Percentiles rank a stretch among this genome's conserved stretches.
These are phyloP conservation scores for Mormoops blainvillei DNA, from an alignment of 2,113 vertebrate species.

Conservation along the genomic window DNA sequence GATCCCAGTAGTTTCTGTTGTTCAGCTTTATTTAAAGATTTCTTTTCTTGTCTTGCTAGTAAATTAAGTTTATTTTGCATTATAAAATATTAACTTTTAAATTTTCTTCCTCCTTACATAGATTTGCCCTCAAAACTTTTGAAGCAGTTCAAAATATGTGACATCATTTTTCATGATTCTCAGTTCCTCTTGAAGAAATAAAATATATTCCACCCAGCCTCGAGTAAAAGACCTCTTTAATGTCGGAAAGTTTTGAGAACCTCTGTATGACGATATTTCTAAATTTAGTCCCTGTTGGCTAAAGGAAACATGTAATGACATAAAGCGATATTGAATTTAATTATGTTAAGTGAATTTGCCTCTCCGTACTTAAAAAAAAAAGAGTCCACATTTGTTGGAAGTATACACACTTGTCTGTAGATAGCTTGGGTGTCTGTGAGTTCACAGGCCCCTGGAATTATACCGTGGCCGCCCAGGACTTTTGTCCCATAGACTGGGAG, in stretches of 20 bases:
- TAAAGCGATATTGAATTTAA: background rate
- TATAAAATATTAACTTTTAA: background rate
- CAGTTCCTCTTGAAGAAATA: slow-evolving; percentile 7
- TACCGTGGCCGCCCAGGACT: background rate
- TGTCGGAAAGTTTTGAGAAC: background rate
- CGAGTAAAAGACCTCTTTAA: background rate
- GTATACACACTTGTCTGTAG: background rate
- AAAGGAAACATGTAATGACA: background rate
- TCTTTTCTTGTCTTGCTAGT: background rate
- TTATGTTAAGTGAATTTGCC: background rate
- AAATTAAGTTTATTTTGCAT: background rate
- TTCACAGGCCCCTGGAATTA: background rate
- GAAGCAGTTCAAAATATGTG: slow-evolving; percentile 25
- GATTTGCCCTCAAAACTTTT: background rate
- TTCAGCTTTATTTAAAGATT: slow-evolving; percentile 9
- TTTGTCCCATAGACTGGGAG: background rate
- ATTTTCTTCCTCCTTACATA: background rate
- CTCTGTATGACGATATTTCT: background rate
- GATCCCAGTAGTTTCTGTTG: background rate
- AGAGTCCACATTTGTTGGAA: background rate
- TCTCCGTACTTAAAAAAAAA: background rate
- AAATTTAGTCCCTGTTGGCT: background rate
- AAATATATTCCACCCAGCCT: background rate
- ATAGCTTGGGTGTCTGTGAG: background rate
- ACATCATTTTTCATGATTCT: background rate